Conservation (phyloP, 2,113 vertebrate species). For the Bothrops jararaca region DNA sequence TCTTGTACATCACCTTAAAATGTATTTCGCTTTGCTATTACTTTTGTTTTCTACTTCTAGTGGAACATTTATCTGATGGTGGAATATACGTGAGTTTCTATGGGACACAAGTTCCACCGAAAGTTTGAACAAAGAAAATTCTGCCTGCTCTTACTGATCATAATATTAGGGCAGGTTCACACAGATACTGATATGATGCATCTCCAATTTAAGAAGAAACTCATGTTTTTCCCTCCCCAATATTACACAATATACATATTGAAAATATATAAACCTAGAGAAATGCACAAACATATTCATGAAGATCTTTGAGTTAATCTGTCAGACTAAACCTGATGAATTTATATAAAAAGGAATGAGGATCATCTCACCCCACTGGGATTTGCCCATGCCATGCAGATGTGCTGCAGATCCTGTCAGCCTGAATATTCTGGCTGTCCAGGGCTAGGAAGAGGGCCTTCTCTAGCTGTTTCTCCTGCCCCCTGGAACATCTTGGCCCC, state of each 20-base stretch:
- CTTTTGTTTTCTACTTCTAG: background rate
- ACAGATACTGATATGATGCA: background rate
- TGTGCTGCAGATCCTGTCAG: background rate
- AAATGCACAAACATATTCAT: background rate
- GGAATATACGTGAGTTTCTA: too few species aligned
- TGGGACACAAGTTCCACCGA: too few species aligned
- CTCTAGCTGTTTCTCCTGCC: background rate
- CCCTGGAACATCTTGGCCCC: background rate
- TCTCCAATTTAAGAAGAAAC: background rate
- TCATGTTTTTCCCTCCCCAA: background rate
- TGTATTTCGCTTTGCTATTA: background rate
- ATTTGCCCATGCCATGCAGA: background rate
- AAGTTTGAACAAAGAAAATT: too few species aligned
- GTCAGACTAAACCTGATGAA: background rate
- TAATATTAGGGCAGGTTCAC: background rate
- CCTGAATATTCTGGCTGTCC: background rate
- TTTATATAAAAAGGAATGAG: background rate
- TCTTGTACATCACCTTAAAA: background rate
- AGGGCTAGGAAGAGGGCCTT: background rate
- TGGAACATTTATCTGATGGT: background rate
- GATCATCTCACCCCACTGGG: background rate
- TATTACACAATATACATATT: background rate
- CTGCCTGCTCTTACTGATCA: background rate
- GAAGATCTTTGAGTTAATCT: background rate
- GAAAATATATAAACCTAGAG: background rate